Base-by-base conservation (phyloP, 2,888 invertebrate genomes). In the Palloptera scutellata region DNA sequence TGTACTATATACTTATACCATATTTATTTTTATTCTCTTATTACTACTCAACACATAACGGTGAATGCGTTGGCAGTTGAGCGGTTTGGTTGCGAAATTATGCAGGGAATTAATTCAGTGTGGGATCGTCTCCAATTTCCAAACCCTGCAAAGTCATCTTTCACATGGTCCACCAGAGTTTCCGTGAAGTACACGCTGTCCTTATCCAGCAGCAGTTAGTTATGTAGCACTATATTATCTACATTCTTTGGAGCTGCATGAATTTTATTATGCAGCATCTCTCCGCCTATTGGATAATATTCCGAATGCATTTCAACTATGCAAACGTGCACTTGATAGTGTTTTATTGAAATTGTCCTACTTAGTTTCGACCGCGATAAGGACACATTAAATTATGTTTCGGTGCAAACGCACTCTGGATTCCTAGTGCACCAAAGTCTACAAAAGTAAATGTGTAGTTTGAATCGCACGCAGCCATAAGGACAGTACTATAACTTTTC, bases 401-500 rank as follows among this genome's bases (percentile, higher is more conserved):
- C 1, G 20, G 30, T 20, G 55, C 20, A 55, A 55, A 55, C 5
- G 55, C 20, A 10, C 8, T 10, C n/a, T n/a, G n/a, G 10, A 6
- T 40, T 55, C 20, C 19, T n/a, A n/a, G n/a, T n/a, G n/a, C n/a
- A n/a, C n/a, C n/a, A n/a, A 61, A 13, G 12, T 62, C 62, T 1
- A 62, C 54, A 53, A 10, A 41, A 3, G 42, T 42, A 10, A 62
- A 54, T 6, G 17, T 13, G 17, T 62, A 62, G 17, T 62, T 9
- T 11, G 17, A 12, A 62, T 62, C 62, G 6, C 54, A 62, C 4
- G 53, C 53, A 10, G 62, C 54, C 62, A 53, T 30, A 9, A 62
- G 19, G 13, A 41, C 42, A 19, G n/a, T 52, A 42, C 54, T 62
- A 61, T 17, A 62, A 11, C 12, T 13, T 11, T 61, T 61, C n/a